phyloP scores from a whole-genome alignment of 2,113 vertebrate genomes.

The Toxostoma redivivum region DNA sequence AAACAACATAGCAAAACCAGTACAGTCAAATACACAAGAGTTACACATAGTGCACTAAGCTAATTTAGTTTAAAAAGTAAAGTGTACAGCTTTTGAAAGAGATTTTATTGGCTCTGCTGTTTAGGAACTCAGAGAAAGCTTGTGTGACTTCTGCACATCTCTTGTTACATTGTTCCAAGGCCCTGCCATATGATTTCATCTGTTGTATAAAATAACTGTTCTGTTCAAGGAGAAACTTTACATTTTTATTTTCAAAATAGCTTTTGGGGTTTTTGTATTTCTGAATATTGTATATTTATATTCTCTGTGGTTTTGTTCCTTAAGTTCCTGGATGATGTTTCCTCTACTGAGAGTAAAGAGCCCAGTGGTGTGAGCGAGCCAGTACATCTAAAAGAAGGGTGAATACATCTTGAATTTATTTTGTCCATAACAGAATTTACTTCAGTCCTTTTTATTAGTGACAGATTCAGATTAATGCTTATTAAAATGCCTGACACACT shows the following conservation, averaged over 20 bases:
- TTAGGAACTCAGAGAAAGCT: not conserved
- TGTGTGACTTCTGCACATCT: not conserved
- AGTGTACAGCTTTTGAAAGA: not conserved
- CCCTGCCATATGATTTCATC: not conserved
- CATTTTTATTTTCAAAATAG: not conserved
- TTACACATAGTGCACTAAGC: not conserved
- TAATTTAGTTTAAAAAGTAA: not conserved
- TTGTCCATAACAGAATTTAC: not conserved
- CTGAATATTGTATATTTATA: not conserved
- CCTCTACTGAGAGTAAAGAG: constrained; percentile 91
- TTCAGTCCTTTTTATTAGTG: not conserved
- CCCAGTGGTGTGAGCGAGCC: constrained; percentile 87
- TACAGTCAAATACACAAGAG: not conserved
- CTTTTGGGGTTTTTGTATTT: not conserved
- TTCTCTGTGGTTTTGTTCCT: not conserved
- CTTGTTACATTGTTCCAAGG: not conserved
- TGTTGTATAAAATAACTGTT: not conserved
- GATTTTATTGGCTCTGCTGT: not conserved
- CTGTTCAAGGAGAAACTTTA: not conserved
- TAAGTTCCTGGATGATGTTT: constrained; percentile 97
- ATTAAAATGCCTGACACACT: not conserved
- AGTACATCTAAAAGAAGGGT: constrained; percentile 97
- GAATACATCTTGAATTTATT: constrained; percentile 18
- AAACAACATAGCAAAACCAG: not conserved
- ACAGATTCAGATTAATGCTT: not conserved